These are phyloP conservation scores for Osmerus mordax DNA, from an alignment of 2,113 vertebrate genomes.

Conservation along the genomic window DNA sequence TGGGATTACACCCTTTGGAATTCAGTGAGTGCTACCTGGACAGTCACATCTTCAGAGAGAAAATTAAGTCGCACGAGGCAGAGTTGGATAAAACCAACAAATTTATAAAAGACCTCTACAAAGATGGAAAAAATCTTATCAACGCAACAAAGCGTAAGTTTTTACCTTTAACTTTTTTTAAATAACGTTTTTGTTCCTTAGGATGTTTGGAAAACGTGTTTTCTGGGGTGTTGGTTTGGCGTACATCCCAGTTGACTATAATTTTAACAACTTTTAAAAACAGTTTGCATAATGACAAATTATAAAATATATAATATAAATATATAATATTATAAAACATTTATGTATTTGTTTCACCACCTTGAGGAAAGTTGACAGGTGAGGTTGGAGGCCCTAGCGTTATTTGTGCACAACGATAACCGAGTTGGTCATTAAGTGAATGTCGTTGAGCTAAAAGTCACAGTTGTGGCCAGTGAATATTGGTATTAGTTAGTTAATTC, in stretches of 20 bases:
- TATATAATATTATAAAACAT: too few relatives aligned
- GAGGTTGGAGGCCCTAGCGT: neutral
- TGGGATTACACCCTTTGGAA: conserved; percentile 95
- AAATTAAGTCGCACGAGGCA: conserved; percentile 88
- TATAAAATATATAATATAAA: neutral
- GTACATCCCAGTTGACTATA: too few relatives aligned
- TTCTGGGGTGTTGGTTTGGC: neutral
- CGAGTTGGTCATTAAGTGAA: too few relatives aligned
- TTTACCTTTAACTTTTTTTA: neutral
- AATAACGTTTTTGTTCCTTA: neutral
- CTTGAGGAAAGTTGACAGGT: neutral
- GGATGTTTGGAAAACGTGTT: neutral
- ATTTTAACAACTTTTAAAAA: neutral
- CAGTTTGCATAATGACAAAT: neutral
- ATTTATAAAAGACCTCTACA: conserved; percentile 96
- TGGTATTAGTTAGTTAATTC: conserved; percentile 21
- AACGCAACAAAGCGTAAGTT: conserved; percentile 92
- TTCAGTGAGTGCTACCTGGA: conserved; percentile 98
- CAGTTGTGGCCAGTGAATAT: neutral
- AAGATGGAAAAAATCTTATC: conserved; percentile 96
- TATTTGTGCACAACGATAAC: neutral
- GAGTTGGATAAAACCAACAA: conserved; percentile 95
- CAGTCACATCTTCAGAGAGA: conserved; percentile 89
- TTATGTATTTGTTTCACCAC: neutral
- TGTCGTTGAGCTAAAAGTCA: neutral